Evolutionary conservation across 2,797 vertebrate genomes (phyloP).

Genomic region (Acomys russatus): DNA sequence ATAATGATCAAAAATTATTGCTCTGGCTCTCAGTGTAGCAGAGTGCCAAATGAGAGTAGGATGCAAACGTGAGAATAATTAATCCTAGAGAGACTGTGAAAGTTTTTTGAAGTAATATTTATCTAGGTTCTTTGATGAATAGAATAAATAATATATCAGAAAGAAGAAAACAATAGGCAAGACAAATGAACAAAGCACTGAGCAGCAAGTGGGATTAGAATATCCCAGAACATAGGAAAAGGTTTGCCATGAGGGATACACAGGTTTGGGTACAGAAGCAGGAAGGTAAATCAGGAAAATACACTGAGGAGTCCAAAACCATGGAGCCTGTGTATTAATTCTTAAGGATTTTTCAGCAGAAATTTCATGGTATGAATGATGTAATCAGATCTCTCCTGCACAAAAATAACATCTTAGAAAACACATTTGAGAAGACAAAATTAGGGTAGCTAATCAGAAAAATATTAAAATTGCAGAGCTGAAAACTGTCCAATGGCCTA

Average conservation of each 20-base stretch:
- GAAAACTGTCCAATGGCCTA: neutral
- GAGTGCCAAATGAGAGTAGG: neutral
- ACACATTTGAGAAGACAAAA: neutral
- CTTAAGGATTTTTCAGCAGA: neutral
- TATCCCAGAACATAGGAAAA: neutral
- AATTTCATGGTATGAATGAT: neutral
- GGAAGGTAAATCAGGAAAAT: neutral
- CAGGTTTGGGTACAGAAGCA: too few relatives aligned
- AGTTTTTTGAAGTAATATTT: neutral
- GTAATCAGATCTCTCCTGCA: neutral
- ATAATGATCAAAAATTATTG: neutral
- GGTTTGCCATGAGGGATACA: neutral
- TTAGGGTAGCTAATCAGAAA: neutral
- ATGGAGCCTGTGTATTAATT: neutral
- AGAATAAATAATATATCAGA: neutral
- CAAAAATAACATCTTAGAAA: neutral
- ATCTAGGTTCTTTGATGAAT: neutral
- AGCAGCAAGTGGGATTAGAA: too few relatives aligned
- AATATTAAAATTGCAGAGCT: neutral
- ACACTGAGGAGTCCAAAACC: neutral
- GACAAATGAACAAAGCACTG: neutral
- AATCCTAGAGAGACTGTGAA: neutral
- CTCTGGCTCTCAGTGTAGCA: neutral
- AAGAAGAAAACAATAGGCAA: neutral
- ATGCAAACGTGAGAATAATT: neutral